phyloP scores from a whole-genome alignment of 2,113 vertebrate species.

The Reinhardtius hippoglossoides region DNA sequence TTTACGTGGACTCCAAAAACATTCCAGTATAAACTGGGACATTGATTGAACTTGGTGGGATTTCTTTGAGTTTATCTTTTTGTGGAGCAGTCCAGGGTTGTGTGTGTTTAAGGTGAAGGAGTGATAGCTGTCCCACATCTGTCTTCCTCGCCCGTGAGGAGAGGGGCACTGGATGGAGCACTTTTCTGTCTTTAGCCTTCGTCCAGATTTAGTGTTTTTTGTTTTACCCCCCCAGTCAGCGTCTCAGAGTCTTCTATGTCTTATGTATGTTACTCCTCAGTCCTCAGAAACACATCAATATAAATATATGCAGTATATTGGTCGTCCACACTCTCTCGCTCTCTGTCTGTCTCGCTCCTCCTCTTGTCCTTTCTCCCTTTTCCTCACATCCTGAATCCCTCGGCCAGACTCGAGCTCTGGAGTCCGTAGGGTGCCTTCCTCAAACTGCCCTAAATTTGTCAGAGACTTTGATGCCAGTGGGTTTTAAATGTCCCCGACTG shows the following conservation, averaged over 20 bases:
- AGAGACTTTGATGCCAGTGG: conserved; percentile 70
- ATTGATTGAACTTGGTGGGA: conserved; percentile 35
- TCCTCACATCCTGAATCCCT: conserved; percentile 51
- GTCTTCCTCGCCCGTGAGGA: conserved; percentile 60
- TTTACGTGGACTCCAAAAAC: conserved; percentile 74
- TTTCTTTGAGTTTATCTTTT: too few species aligned
- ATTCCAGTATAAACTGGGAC: conserved; percentile 42
- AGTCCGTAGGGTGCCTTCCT: conserved; percentile 62
- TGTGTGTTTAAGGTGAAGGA: conserved; percentile 41
- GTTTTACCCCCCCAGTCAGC: conserved; percentile 71
- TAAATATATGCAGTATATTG: not conserved
- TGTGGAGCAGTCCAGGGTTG: conserved; percentile 28
- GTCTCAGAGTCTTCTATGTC: conserved; percentile 79
- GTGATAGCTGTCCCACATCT: conserved; percentile 39
- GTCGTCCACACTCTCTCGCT: conserved; percentile 47
- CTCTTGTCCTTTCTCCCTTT: conserved; percentile 51
- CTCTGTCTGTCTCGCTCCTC: conserved; percentile 58
- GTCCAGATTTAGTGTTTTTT: conserved; percentile 73
- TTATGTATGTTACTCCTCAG: conserved; percentile 77
- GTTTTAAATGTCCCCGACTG: conserved; percentile 69
- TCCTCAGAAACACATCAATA: conserved; percentile 7
- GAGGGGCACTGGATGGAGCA: conserved; percentile 87
- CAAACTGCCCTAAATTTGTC: conserved; percentile 81
- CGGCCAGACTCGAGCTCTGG: conserved; percentile 49
- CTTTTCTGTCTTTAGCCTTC: conserved; percentile 68